phyloP scores from a whole-genome alignment of 2,113 vertebrate species.

The Empidonax traillii region DNA sequence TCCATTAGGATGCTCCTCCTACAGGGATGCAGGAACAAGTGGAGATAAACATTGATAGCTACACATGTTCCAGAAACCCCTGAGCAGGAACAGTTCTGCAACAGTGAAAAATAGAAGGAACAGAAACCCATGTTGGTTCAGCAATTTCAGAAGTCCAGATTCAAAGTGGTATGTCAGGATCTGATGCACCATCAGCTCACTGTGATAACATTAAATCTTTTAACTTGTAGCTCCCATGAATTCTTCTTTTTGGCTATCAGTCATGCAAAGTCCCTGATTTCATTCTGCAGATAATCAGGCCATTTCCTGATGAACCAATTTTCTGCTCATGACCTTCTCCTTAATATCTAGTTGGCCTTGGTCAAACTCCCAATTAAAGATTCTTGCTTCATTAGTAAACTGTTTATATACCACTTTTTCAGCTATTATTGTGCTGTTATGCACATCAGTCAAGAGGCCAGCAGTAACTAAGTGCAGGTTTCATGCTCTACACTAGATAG shows the following conservation, averaged over 20 bases:
- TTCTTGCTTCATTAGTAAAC: not conserved
- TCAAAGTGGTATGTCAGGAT: not conserved
- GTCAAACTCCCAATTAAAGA: not conserved
- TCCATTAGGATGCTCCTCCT: not conserved
- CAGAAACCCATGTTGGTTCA: not conserved
- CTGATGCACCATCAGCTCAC: not conserved
- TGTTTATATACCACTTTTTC: not conserved
- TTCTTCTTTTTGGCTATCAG: not conserved
- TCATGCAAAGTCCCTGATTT: not conserved
- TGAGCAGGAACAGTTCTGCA: not conserved
- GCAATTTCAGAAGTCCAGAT: not conserved
- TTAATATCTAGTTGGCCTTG: not conserved
- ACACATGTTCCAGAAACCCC: not conserved
- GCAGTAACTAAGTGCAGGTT: not conserved
- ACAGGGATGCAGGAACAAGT: not conserved
- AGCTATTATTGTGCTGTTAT: not conserved
- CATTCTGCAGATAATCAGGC: not conserved
- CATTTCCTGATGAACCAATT: not conserved
- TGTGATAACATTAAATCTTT: not conserved
- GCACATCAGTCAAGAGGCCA: not conserved
- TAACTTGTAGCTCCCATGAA: not conserved
- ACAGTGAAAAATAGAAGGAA: not conserved
- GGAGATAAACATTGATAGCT: not conserved
- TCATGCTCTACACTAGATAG: not conserved
- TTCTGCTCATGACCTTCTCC: not conserved